Evolutionary conservation across 2,113 vertebrate species (phyloP).

Genomic region (Planiliza haematocheilus): DNA sequence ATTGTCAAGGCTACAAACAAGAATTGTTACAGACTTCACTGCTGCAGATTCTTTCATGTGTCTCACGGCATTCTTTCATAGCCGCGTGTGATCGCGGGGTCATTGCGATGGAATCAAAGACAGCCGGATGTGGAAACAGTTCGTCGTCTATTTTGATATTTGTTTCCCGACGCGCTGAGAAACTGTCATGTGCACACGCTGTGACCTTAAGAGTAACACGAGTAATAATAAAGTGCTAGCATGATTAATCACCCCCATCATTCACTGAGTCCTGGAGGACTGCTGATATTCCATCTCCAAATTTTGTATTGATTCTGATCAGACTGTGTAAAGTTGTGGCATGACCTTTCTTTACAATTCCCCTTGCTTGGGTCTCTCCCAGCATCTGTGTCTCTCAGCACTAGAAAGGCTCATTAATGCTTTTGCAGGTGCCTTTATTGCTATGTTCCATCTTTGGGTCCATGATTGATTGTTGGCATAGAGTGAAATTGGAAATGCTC

Average conservation of each 20-base stretch:
- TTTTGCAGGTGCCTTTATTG: conserved; percentile 74
- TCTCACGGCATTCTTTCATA: conserved; percentile 69
- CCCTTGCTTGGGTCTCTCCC: conserved; percentile 45
- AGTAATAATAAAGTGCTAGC: conserved; percentile 76
- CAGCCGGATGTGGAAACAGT: conserved; percentile 11
- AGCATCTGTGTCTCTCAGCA: conserved; percentile 74
- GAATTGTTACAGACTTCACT: conserved; percentile 79
- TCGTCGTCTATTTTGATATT: conserved; percentile 31
- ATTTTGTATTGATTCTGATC: conserved; percentile 84
- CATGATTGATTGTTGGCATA: conserved; percentile 79
- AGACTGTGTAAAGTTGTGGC: conserved; percentile 80
- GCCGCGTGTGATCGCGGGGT: conserved; percentile 50
- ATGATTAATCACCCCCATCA: conserved; percentile 83
- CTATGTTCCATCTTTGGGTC: conserved; percentile 69
- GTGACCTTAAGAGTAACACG: conserved; percentile 60
- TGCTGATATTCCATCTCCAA: conserved; percentile 74
- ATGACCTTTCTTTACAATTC: conserved; percentile 80
- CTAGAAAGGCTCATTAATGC: conserved; percentile 71
- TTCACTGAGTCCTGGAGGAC: conserved; percentile 73
- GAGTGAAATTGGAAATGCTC: conserved; percentile 75
- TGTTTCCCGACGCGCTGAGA: conserved; percentile 37
- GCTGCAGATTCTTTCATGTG: conserved; percentile 75
- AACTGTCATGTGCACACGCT: conserved; percentile 27
- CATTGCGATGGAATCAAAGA: conserved; percentile 58
- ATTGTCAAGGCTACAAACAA: conserved; percentile 81